Evolutionary conservation across 2,113 vertebrate genomes (phyloP).

Genomic region (Pavo muticus): DNA sequence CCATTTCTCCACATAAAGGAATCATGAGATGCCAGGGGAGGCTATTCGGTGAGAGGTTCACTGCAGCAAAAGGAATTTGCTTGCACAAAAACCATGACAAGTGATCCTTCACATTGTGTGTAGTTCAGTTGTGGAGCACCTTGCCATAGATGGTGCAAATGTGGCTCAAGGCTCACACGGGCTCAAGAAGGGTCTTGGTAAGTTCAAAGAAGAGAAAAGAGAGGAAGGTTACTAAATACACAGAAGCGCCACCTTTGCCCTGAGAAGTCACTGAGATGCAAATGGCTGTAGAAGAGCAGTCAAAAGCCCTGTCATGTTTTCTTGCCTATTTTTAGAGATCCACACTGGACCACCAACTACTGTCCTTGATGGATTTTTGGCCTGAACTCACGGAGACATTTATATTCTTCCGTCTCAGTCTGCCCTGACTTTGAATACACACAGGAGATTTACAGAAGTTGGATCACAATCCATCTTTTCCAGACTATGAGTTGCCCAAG

Average conservation of each 20-base stretch:
- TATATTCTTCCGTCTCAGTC: neutral
- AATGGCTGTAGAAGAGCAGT: neutral
- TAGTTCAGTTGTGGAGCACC: neutral
- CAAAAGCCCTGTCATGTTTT: neutral
- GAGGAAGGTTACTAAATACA: neutral
- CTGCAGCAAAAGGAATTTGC: neutral
- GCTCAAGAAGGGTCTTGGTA: neutral
- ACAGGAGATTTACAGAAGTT: neutral
- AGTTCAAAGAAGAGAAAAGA: neutral
- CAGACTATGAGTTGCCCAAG: neutral
- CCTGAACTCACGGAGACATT: neutral
- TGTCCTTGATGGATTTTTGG: neutral
- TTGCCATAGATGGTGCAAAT: neutral
- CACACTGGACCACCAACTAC: neutral
- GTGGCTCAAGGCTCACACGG: neutral
- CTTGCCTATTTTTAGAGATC: neutral
- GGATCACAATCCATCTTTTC: neutral
- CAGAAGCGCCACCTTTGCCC: neutral
- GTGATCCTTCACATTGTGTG: neutral
- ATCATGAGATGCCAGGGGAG: neutral
- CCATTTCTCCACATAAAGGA: neutral
- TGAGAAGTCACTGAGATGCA: neutral
- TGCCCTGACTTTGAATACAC: neutral
- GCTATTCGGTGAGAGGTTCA: neutral
- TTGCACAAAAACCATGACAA: neutral